phyloP scores from a whole-genome alignment of 2,113 vertebrate species.

The Merops nubicus region DNA sequence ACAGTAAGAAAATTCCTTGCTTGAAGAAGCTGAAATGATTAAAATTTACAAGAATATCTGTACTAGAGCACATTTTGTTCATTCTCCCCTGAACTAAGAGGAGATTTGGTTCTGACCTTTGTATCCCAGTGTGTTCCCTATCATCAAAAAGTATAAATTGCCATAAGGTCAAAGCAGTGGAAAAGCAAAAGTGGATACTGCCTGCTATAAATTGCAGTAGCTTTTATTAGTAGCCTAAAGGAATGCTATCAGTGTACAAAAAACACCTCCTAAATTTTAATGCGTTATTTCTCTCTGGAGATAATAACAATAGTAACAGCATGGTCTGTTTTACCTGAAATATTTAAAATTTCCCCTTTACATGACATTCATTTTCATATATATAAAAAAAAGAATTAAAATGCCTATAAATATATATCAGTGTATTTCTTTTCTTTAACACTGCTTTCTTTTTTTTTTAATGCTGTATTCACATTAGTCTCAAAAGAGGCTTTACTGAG shows the following conservation, averaged over 20 bases:
- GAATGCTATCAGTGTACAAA: not conserved
- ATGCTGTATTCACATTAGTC: not conserved
- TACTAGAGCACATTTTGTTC: not conserved
- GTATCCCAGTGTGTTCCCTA: not conserved
- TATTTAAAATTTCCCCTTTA: not conserved
- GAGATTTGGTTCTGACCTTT: not conserved
- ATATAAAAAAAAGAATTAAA: not conserved
- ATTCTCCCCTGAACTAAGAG: not conserved
- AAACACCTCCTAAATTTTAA: not conserved
- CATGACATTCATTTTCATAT: not conserved
- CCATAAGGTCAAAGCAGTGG: not conserved
- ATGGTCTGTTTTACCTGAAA: not conserved
- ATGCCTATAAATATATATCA: not conserved
- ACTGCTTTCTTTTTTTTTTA: not conserved
- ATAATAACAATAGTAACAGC: not conserved
- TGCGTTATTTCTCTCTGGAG: not conserved
- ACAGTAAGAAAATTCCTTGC: not conserved
- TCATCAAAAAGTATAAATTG: not conserved
- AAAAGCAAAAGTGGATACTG: not conserved
- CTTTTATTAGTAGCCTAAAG: not conserved
- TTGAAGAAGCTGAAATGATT: not conserved
- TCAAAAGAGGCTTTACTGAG: not conserved
- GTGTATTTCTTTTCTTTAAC: not conserved
- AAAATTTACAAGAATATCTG: not conserved
- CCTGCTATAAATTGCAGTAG: not conserved